Evolutionary conservation across 1,140 invertebrate species (phyloP), one percentile per base, ranked within the genome.

Genomic region (Ceratosolen solmsi): DNA sequence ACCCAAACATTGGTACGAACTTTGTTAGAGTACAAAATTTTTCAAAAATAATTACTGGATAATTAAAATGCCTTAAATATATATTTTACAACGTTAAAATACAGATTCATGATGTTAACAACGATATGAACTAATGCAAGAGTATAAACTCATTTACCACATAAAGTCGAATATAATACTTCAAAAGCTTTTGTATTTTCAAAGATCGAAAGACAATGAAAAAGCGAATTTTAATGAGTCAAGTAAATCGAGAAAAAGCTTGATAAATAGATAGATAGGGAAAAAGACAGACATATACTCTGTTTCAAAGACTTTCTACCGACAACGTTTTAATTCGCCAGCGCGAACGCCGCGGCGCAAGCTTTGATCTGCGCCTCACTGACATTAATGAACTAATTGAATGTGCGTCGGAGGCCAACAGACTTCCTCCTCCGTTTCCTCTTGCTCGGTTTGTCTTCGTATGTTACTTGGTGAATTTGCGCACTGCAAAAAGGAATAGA

Each of bases 331-430:
- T 54, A 76, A 76, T 76, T 78, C 41, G 70, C 11, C 58, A 79
- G 73, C 51, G 80, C 20, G 56, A 20, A n/a, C 7, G 46, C 11
- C 33, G 49, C 49, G 36, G 60, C n/a, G 76, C 13, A 4, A 54
- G 20, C 82, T 86, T 86, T 86, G 85, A 85, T 85, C 85, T 84
- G 85, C 82, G 82, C 0, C 1, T 36, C 83, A 76, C 80, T 63
- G 82, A 84, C 82, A 70, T 84, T 86, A 86, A 86, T 85, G 85
- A 85, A 86, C 83, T 86, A 86, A 86, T 86, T 86, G 84, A 86
- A 85, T 84, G 83, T 82, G 80, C 82, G 79, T 79, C 51, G 46
- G 68, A 77, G 46, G 22, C 51, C n/a, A 56, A 41, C 49, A 20
- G 51, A 68, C 77, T 79, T 71, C 36, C 38, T 72, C 20, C 41